Evolutionary conservation across 1,140 invertebrate genomes (phyloP).

Genomic region (Aethina tumida): DNA sequence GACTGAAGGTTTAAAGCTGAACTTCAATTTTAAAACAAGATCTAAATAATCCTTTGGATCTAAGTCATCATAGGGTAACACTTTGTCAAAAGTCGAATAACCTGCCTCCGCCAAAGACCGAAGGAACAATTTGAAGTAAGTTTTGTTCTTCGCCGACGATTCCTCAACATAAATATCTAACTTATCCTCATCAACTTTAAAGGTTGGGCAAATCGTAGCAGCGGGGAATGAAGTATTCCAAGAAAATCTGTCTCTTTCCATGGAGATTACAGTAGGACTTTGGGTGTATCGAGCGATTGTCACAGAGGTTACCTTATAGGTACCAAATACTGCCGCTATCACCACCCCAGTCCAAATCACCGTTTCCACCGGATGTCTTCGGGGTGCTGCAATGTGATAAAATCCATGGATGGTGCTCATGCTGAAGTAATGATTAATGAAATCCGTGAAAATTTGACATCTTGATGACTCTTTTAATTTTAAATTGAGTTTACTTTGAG

Average conservation of each 20-base stretch:
- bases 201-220: constrained; percentile 40
- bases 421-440: constrained; percentile 12
- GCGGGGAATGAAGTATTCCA: constrained; percentile 62
- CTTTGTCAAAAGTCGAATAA: constrained; percentile 44
- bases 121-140: constrained; percentile 42
- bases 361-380: constrained; percentile 22
- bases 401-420: constrained; percentile 18
- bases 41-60: constrained; percentile 44
- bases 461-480: no score
- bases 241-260: constrained; percentile 57
- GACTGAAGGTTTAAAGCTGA: constrained; percentile 41
- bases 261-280: constrained; percentile 59
- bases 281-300: constrained; percentile 55
- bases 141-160: constrained; percentile 39
- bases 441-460: constrained; percentile 7
- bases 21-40: constrained; percentile 42
- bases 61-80: constrained; percentile 41
- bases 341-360: constrained; percentile 41
- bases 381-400: constrained; percentile 11
- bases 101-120: constrained; percentile 43
- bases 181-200: constrained; percentile 24
- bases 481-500: no score
- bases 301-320: constrained; percentile 41
- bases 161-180: constrained; percentile 24
- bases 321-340: constrained; percentile 35